These are phyloP conservation scores for Sebastes melanostomus DNA, from an alignment of 2,797 vertebrate genomes.

Conservation along the genomic window DNA sequence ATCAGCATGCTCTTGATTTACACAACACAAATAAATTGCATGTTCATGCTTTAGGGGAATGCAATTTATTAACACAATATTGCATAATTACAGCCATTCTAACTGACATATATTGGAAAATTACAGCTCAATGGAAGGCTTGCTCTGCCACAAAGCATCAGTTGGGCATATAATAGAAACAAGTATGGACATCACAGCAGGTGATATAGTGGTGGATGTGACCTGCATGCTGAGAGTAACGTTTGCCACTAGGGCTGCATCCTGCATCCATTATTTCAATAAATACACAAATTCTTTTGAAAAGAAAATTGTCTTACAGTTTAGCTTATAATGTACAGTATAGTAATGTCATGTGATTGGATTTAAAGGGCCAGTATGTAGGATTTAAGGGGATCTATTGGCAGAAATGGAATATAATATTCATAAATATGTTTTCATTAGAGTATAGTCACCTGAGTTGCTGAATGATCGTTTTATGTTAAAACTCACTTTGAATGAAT, in stretches of 20 bases:
- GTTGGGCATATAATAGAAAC: slow-evolving; percentile 2
- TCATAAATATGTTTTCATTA: too few relatives aligned
- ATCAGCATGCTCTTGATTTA: background rate
- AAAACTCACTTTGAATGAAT: too few relatives aligned
- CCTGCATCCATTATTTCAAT: background rate
- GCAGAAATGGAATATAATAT: too few relatives aligned
- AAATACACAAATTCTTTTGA: background rate
- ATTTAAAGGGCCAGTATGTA: too few relatives aligned
- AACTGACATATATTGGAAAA: slow-evolving; percentile 13
- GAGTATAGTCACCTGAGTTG: too few relatives aligned
- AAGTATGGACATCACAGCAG: background rate
- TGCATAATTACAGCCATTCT: background rate
- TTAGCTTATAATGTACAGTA: background rate
- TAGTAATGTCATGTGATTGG: too few relatives aligned
- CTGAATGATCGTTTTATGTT: too few relatives aligned
- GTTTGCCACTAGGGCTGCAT: background rate
- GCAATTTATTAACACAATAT: slow-evolving; percentile 6
- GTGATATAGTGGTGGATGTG: slow-evolving; percentile 7
- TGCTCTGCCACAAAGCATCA: background rate
- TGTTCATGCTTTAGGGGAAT: slow-evolving; percentile 18
- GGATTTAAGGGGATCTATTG: too few relatives aligned
- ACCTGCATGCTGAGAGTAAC: slow-evolving; percentile 5
- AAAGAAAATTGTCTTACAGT: background rate
- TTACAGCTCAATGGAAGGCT: slow-evolving; percentile 3
- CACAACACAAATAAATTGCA: background rate